Percentiles rank a stretch among this genome's conserved stretches.
phyloP scores from a whole-genome alignment of 2,113 vertebrate species.

The Antechinus flavipes region DNA sequence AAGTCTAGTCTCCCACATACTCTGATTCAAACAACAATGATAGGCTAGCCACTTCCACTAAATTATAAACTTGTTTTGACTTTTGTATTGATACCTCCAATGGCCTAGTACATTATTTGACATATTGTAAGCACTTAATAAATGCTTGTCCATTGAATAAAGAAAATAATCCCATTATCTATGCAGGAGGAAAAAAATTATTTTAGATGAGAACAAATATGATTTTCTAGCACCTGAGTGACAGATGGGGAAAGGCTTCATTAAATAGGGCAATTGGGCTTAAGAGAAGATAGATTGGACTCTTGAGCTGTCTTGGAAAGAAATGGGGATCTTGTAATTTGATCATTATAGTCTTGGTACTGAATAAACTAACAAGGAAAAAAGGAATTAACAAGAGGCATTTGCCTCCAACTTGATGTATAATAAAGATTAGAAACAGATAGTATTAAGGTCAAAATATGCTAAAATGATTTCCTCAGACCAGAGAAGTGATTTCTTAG shows the following conservation, averaged over 20 bases:
- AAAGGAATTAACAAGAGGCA: background rate
- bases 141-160: background rate
- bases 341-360: background rate
- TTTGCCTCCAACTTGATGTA: background rate
- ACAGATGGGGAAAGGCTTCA: background rate
- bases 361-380: background rate
- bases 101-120: background rate
- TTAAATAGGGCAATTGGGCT: background rate
- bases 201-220: background rate
- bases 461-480: background rate
- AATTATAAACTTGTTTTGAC: background rate
- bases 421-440: background rate
- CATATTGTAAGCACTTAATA: background rate
- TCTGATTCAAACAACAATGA: background rate
- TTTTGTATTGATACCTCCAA: background rate
- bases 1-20: background rate
- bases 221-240: background rate
- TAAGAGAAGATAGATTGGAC: background rate
- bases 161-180: background rate
- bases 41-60: background rate
- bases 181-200: background rate
- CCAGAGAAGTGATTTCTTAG: background rate
- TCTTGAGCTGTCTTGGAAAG: background rate
- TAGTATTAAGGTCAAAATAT: background rate
- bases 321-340: background rate